These are phyloP conservation scores for Polyodon spathula DNA, from an alignment of 2,113 vertebrate genomes.

Conservation along the genomic window DNA sequence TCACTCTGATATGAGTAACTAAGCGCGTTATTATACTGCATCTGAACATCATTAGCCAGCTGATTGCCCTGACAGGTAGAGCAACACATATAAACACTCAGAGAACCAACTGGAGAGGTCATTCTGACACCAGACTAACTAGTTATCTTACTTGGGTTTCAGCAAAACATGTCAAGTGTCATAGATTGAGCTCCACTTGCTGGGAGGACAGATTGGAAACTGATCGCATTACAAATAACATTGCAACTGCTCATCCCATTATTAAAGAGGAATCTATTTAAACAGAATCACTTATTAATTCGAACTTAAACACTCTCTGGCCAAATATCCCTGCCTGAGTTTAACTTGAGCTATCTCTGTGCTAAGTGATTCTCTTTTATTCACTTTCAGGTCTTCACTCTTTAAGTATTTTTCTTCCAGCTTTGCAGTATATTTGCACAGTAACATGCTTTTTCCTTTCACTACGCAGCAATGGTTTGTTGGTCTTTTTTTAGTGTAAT, in stretches of 20 bases:
- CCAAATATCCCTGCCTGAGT: neutral
- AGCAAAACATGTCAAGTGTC: constrained; percentile 19
- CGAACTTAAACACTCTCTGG: constrained; percentile 1
- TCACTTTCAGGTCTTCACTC: too few species aligned
- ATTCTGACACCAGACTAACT: constrained; percentile 31
- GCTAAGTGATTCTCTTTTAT: too few species aligned
- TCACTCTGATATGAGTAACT: constrained; percentile 25
- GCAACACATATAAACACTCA: constrained; percentile 36
- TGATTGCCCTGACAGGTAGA: constrained; percentile 41
- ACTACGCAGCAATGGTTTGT: too few species aligned
- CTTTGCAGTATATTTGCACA: too few species aligned
- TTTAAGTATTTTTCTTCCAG: too few species aligned
- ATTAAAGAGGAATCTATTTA: neutral
- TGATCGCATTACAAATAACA: neutral
- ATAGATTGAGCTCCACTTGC: neutral
- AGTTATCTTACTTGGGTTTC: constrained; percentile 23
- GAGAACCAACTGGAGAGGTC: constrained; percentile 40
- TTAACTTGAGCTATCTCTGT: too few species aligned
- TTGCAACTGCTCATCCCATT: neutral
- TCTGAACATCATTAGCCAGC: constrained; percentile 33
- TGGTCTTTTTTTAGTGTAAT: too few species aligned
- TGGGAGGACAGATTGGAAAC: neutral
- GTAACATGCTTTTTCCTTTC: too few species aligned
- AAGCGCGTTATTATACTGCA: constrained; percentile 17
- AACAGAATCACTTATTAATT: neutral